A percentile compares a stretch with the other conserved stretches of the same genome.
Conservation (phyloP, 2,888 invertebrate species). For the Apamea sordens region DNA sequence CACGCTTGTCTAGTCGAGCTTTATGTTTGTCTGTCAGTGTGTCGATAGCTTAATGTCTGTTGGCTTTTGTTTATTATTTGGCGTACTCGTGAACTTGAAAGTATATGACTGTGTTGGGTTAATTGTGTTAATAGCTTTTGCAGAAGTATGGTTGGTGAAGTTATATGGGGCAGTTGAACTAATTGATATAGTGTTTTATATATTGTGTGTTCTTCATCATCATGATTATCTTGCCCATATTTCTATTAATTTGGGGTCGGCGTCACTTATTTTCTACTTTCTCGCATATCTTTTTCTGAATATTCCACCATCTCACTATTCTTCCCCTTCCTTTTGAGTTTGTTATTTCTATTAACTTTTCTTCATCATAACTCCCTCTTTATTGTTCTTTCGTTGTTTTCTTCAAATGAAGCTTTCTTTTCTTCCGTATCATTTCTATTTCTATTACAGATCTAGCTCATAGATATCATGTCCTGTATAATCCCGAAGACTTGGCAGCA, state of each 20-base stretch:
- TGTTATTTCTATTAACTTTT: not conserved
- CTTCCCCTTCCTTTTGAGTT: not conserved
- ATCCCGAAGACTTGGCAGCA: conserved; percentile 46
- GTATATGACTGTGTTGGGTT: not conserved
- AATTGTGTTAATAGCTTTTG: not conserved
- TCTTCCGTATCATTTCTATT: not conserved
- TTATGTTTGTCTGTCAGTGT: conserved; percentile 11
- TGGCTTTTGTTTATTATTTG: conserved; percentile 18
- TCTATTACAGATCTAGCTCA: conserved; percentile 8
- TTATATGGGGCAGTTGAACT: not conserved
- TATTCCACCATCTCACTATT: not conserved
- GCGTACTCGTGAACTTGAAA: not conserved
- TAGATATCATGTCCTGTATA: conserved; percentile 40
- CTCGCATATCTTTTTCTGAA: not conserved
- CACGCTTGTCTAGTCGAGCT: conserved; percentile 13
- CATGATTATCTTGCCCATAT: not conserved
- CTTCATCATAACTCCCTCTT: not conserved
- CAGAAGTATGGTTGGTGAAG: not conserved
- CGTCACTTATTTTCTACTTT: not conserved
- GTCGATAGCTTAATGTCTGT: conserved; percentile 13
- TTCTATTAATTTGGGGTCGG: not conserved
- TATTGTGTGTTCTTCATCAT: no score
- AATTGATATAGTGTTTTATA: no score
- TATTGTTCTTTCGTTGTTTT: not conserved
- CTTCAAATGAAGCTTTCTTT: no score